Conservation (phyloP, 2,888 invertebrate genomes). For the Allacma fusca region DNA sequence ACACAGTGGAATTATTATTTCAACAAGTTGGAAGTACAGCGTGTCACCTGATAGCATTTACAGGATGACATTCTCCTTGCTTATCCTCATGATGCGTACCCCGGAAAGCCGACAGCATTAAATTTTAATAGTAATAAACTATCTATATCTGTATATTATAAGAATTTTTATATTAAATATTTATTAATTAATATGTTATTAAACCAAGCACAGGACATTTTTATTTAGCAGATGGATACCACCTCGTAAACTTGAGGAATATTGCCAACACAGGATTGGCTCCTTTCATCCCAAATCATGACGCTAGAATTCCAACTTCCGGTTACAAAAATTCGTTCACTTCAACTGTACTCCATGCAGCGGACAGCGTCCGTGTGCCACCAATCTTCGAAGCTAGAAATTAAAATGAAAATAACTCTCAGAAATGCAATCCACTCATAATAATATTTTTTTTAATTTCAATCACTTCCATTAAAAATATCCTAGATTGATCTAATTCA, state of each 20-base stretch:
- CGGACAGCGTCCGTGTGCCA: conserved; percentile 86
- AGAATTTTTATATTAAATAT: too few species aligned
- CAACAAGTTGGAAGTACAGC: too few species aligned
- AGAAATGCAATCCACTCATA: too few species aligned
- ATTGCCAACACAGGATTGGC: conserved; percentile 78
- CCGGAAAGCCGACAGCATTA: neutral
- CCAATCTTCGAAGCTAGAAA: conserved; percentile 86
- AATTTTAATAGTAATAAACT: too few species aligned
- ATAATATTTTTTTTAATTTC: too few species aligned
- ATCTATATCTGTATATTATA: too few species aligned
- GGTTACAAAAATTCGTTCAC: conserved; percentile 88
- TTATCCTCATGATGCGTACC: conserved; percentile 97
- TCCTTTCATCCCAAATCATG: conserved; percentile 94
- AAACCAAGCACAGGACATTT: too few species aligned
- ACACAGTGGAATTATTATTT: too few species aligned
- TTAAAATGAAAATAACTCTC: too few species aligned
- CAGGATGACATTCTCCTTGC: conserved; percentile 92
- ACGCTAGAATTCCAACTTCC: conserved; percentile 98
- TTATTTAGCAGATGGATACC: too few species aligned
- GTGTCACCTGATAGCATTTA: conserved; percentile 89
- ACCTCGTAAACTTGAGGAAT: conserved; percentile 83
- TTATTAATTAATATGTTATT: too few species aligned
- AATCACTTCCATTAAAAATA: too few species aligned
- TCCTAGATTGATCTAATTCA: neutral
- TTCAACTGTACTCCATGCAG: conserved; percentile 89